A percentile compares a stretch with the other conserved stretches of the same genome.
Evolutionary conservation across 2,797 vertebrate species (phyloP).

Genomic region (Chrosomus eos): DNA sequence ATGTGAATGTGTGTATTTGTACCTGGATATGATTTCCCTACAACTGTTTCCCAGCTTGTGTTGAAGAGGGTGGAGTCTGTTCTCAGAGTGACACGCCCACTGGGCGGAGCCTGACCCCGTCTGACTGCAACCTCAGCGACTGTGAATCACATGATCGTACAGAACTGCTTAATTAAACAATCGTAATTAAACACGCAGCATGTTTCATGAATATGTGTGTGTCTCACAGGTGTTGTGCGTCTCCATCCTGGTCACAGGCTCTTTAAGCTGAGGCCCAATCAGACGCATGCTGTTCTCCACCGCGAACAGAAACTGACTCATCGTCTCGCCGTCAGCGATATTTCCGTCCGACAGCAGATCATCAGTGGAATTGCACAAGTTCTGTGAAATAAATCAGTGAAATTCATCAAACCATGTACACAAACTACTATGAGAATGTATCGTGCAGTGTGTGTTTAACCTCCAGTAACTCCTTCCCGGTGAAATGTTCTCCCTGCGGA

Average conservation of each 20-base stretch:
- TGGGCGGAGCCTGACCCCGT: slow-evolving; percentile 64
- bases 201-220: not conserved
- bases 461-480: slow-evolving; percentile 32
- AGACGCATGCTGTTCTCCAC: slow-evolving; percentile 52
- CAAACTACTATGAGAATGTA: not conserved
- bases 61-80: slow-evolving; percentile 64
- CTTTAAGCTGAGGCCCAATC: slow-evolving; percentile 55
- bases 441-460: not conserved
- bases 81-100: slow-evolving; percentile 67
- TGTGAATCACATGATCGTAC: slow-evolving; percentile 59
- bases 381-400: slow-evolving; percentile 7
- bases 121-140: slow-evolving; percentile 68
- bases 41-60: slow-evolving; percentile 75
- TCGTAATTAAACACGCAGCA: too few relatives aligned
- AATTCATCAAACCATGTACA: too few relatives aligned
- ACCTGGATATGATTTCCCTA: slow-evolving; percentile 73
- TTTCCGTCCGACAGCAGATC: slow-evolving; percentile 24
- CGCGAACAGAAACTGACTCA: slow-evolving; percentile 41
- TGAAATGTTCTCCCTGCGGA: not conserved
- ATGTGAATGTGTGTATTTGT: slow-evolving; percentile 11
- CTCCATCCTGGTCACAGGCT: slow-evolving; percentile 20
- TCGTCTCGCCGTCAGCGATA: not conserved
- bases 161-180: too few relatives aligned
- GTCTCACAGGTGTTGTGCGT: slow-evolving; percentile 31
- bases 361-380: slow-evolving; percentile 18